phyloP scores from a whole-genome alignment of 2,113 vertebrate species.

The Tricholaema leucomelas region DNA sequence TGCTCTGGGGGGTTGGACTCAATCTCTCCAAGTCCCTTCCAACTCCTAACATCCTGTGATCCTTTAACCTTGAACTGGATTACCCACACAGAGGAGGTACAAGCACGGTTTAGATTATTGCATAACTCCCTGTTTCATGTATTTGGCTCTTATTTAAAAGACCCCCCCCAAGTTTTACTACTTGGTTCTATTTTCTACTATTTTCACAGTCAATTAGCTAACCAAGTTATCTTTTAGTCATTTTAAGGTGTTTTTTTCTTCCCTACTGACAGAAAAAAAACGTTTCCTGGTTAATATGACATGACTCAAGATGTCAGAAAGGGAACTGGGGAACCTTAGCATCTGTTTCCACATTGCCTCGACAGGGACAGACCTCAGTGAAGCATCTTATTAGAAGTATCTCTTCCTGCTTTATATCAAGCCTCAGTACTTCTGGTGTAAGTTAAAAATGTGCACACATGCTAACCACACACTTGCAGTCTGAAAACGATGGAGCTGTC shows the following conservation, averaged over 20 bases:
- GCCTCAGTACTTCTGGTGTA: background rate
- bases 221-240: background rate
- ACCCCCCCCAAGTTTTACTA: background rate
- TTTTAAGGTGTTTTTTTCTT: background rate
- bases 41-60: too few species aligned
- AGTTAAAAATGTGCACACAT: background rate
- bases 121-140: background rate
- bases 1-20: too few species aligned
- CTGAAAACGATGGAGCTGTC: conserved; percentile 4
- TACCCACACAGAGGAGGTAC: background rate
- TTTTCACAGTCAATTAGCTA: background rate
- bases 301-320: background rate
- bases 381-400: background rate
- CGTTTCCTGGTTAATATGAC: background rate
- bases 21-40: too few species aligned
- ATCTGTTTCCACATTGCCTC: background rate
- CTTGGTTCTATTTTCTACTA: background rate
- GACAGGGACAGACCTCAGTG: background rate
- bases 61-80: background rate
- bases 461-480: background rate
- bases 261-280: background rate
- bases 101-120: background rate
- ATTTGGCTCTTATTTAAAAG: background rate
- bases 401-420: conserved; percentile 16
- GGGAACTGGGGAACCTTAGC: background rate